These are phyloP conservation scores for Papilio elwesi DNA, from an alignment of 2,888 invertebrate genomes.

Conservation along the genomic window DNA sequence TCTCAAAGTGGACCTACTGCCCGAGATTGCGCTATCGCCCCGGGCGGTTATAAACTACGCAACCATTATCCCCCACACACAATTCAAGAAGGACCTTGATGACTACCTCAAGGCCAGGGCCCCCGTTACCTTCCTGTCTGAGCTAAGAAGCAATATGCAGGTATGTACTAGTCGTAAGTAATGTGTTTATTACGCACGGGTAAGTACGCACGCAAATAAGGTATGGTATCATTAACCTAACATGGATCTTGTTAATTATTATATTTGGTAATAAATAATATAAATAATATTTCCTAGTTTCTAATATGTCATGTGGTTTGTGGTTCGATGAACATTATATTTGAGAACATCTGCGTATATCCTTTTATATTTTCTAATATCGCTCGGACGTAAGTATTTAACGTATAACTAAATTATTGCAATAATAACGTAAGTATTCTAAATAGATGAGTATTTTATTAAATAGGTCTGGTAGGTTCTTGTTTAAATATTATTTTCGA, in stretches of 20 bases:
- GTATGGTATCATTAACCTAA: background rate
- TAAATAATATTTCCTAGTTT: background rate
- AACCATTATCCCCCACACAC: constrained; percentile 92
- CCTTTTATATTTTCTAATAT: background rate
- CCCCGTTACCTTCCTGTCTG: constrained; percentile 97
- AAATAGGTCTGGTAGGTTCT: background rate
- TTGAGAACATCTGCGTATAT: background rate
- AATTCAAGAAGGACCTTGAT: constrained; percentile 98
- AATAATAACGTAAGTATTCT: too few species aligned
- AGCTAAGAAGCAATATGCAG: constrained; percentile 95
- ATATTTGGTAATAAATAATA: too few species aligned
- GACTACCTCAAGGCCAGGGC: constrained; percentile 97
- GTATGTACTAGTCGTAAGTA: constrained; percentile 58
- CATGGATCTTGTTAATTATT: background rate
- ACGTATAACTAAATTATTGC: too few species aligned
- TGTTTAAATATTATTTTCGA: background rate
- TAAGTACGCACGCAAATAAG: constrained; percentile 2
- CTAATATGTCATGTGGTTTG: background rate
- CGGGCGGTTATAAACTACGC: constrained; percentile 95
- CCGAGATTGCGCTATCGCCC: constrained; percentile 94
- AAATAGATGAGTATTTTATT: too few species aligned
- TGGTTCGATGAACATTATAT: background rate
- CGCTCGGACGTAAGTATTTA: background rate
- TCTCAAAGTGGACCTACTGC: constrained; percentile 95
- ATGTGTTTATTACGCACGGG: constrained; percentile 10